Evolutionary conservation across 2,888 invertebrate species (phyloP), one percentile per base, ranked within the genome.

Genomic region (Nomada flava): DNA sequence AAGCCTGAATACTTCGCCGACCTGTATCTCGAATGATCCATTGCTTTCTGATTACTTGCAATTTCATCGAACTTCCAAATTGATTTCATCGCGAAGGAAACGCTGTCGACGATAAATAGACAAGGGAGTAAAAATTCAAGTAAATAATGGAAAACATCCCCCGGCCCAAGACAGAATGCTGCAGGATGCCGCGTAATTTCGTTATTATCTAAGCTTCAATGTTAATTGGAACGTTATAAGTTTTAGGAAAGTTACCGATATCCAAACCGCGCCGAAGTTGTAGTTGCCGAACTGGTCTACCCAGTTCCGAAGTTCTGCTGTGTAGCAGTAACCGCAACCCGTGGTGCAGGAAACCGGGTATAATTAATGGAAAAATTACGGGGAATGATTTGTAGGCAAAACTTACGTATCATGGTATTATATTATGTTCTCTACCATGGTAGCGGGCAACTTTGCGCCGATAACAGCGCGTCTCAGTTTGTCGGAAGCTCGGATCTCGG

Each of bases 351-450:
- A 50, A 68, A 57, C 79, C 67, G 29, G 57, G 62, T 72, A 65
- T 79, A 79, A 79, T 80, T 79, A 80, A 79, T 71, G 72, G 71
- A 79, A 80, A 80, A 80, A 79, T 78, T 52, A 53, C 59, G 29
- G 10, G 26, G 36, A 11, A 78, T 79, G 72, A 79, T 79, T 71
- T 79, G 65, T 67, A 72, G 79, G 62, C 57, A 10, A 63, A 80
- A 79, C 44, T 79, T 79, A 55, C 65, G 57, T 53, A 65, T 57
- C 76, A 29, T 29, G 60, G 15, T 62, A 52, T 59, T 63, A 69
- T 59, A 23, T 57, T 57, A 57, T 23, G 11, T 59, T 59, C 42
- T 53, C 20, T 52, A 2, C 2, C 52, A 11, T 26, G 26, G 42
- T 52, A 53, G 23, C 23, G 2, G 42, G 50, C 50, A 69, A 42